Percentiles rank a stretch among this genome's conserved stretches.
phyloP scores from a whole-genome alignment of 2,888 invertebrate genomes.

The Ophion obscuratus region DNA sequence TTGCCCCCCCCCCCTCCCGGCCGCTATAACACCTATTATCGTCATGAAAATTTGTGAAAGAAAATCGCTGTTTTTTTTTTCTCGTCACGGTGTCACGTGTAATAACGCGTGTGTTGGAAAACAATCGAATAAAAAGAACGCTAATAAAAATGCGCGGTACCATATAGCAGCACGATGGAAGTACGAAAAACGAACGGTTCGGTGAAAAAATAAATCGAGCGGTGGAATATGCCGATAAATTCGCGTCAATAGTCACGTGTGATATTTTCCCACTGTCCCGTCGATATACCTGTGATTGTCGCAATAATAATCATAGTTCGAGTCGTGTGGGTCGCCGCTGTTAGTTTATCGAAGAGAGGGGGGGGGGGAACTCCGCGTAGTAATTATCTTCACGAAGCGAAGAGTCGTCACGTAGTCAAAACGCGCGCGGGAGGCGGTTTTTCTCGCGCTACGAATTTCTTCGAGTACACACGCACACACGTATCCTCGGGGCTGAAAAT shows the following conservation, averaged over 20 bases:
- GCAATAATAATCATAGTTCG: not conserved
- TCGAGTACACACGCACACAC: not conserved
- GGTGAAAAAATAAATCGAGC: not conserved
- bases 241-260: not conserved
- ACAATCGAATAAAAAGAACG: not conserved
- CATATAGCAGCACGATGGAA: not conserved
- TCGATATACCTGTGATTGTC: not conserved
- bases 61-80: not conserved
- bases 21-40: not conserved
- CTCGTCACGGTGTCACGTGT: not conserved
- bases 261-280: not conserved
- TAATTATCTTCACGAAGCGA: not conserved
- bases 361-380: not conserved
- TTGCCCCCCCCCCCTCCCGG: not conserved
- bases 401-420: constrained; percentile 19
- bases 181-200: not conserved
- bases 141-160: not conserved
- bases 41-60: not conserved
- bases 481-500: constrained; percentile 66
- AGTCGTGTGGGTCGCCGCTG: not conserved
- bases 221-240: not conserved
- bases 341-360: not conserved
- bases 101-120: not conserved
- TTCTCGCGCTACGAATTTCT: constrained; percentile 18
- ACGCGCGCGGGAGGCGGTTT: not conserved